A percentile compares a stretch with the other conserved stretches of the same genome.
These are phyloP conservation scores for Mystacides longicornis DNA, from an alignment of 2,888 invertebrate genomes.

Conservation along the genomic window DNA sequence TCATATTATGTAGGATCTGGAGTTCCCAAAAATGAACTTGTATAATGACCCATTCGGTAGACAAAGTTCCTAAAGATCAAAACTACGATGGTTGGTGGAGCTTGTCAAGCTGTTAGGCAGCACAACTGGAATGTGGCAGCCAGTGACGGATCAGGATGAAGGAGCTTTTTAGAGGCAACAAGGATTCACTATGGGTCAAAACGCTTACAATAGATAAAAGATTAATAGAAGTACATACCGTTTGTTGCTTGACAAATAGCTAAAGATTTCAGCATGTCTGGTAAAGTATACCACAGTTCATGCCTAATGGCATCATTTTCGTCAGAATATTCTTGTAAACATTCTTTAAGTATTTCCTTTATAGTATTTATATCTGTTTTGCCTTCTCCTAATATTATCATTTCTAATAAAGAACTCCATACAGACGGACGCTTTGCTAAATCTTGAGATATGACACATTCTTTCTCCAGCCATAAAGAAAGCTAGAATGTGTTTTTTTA, in stretches of 20 bases:
- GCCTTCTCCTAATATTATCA: constrained; percentile 15
- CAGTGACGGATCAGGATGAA: no score
- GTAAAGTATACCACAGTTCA: constrained; percentile 20
- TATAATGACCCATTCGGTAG: no score
- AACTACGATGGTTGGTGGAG: no score
- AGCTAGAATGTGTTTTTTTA: constrained; percentile 11
- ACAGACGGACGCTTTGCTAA: constrained; percentile 11
- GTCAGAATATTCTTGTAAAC: constrained; percentile 11
- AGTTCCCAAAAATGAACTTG: no score
- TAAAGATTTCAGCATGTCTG: constrained; percentile 11
- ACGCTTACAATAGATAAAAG: no score
- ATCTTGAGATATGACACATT: constrained; percentile 14
- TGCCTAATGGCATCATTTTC: constrained; percentile 12
- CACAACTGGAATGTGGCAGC: no score
- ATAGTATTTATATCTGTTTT: neutral
- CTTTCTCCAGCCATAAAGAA: constrained; percentile 20
- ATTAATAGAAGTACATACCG: neutral
- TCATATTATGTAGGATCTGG: no score
- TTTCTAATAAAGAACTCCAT: constrained; percentile 21
- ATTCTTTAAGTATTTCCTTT: constrained; percentile 12
- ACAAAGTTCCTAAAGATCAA: no score
- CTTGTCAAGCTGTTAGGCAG: no score
- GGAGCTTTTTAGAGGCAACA: no score
- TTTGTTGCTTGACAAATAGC: constrained; percentile 3
- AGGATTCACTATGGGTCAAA: no score